A percentile compares a stretch with the other conserved stretches of the same genome.
These are phyloP conservation scores for Gonatopus flavifemur DNA, from an alignment of 1,140 invertebrate species.

Conservation along the genomic window DNA sequence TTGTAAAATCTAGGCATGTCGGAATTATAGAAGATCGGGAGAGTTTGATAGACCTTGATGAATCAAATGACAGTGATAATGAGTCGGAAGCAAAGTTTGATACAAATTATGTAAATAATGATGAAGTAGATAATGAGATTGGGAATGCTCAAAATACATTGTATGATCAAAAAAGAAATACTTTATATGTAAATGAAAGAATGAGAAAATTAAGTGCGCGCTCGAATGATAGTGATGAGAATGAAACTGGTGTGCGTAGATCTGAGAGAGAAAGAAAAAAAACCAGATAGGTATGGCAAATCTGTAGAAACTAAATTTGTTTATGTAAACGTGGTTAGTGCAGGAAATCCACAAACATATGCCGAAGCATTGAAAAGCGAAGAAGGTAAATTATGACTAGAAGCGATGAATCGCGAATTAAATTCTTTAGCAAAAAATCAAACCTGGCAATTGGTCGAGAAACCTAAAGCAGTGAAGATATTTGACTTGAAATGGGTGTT, in stretches of 20 bases:
- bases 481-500: conserved; percentile 48
- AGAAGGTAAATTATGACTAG: conserved; percentile 39
- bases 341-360: conserved; percentile 17
- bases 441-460: conserved; percentile 41
- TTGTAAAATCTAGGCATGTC: conserved; percentile 12
- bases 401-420: conserved; percentile 47
- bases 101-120: no score
- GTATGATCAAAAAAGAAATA: no score
- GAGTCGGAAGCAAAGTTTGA: no score
- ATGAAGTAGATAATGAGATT: no score
- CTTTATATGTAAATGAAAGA: no score
- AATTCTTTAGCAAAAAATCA: conserved; percentile 40
- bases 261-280: not conserved
- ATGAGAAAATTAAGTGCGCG: no score
- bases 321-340: not conserved
- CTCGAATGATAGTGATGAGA: no score
- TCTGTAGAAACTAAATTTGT: not conserved
- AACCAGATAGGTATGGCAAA: not conserved
- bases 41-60: not conserved
- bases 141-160: no score
- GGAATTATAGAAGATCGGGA: conserved; percentile 7
- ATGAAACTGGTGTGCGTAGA: not conserved
- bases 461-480: conserved; percentile 28
- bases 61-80: conserved; percentile 4
- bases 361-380: conserved; percentile 36